Evolutionary conservation across 2,113 vertebrate genomes (phyloP).

Genomic region (Mugil cephalus): DNA sequence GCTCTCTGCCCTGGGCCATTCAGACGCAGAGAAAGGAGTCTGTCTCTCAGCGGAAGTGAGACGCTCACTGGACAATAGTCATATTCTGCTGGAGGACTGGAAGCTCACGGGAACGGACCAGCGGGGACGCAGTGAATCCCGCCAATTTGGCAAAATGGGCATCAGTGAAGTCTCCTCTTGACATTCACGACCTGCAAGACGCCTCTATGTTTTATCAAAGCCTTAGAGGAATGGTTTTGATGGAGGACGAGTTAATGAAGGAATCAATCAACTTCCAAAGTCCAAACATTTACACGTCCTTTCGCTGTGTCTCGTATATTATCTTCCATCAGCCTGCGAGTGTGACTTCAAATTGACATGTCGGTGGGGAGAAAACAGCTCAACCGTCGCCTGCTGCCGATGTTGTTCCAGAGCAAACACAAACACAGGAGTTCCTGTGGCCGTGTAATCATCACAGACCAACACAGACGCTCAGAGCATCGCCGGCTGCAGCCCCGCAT

Average conservation of each 20-base stretch:
- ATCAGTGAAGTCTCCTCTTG: background rate
- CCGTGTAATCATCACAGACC: constrained; percentile 44
- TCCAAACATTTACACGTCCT: too few relatives aligned
- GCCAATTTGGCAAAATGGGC: constrained; percentile 7
- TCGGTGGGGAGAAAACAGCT: constrained; percentile 44
- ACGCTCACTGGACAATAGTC: constrained; percentile 65
- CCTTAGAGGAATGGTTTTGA: background rate
- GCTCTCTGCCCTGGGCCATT: constrained; percentile 54
- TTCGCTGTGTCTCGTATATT: background rate
- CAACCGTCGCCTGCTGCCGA: constrained; percentile 45
- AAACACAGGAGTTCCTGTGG: constrained; percentile 58
- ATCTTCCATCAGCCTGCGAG: constrained; percentile 13
- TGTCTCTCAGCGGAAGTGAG: constrained; percentile 62
- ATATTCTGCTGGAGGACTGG: constrained; percentile 64
- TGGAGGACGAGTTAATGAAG: too few relatives aligned
- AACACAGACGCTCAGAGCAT: constrained; percentile 62
- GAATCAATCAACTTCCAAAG: too few relatives aligned
- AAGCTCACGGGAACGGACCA: constrained; percentile 12
- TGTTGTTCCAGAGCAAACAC: constrained; percentile 72
- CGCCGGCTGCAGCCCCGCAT: constrained; percentile 32
- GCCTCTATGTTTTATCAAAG: background rate
- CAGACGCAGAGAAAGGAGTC: constrained; percentile 60
- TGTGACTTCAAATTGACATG: constrained; percentile 51
- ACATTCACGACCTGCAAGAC: background rate
- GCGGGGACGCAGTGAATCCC: constrained; percentile 15